phyloP scores from a whole-genome alignment of 37 sponge, comb jelly and placozoan species.

The Tethya wilhelma region DNA sequence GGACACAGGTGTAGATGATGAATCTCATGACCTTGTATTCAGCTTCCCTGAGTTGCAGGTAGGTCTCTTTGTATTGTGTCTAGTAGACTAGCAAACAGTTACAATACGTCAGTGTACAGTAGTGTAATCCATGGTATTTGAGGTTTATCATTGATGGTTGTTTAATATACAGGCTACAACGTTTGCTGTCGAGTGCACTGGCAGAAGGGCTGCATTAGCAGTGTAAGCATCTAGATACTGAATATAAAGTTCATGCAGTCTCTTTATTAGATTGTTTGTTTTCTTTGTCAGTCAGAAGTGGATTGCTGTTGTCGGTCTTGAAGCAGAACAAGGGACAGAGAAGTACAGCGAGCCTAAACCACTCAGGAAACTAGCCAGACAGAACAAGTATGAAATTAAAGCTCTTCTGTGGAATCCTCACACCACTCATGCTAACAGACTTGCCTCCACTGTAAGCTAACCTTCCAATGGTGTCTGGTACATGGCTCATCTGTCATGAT shows the following conservation, averaged over 20 bases:
- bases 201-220: conserved; percentile 63
- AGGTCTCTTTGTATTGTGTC: not conserved
- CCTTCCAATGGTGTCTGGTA: too few relatives aligned
- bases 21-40: conserved; percentile 7
- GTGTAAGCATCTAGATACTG: conserved; percentile 52
- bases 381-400: conserved; percentile 76
- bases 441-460: conserved; percentile 75
- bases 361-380: conserved; percentile 60
- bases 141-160: not conserved
- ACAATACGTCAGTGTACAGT: not conserved
- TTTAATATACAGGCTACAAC: conserved; percentile 51
- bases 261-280: not conserved
- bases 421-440: conserved; percentile 23
- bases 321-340: conserved; percentile 12
- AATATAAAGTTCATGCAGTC: not conserved
- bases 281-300: conserved; percentile 63
- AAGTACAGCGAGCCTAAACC: conserved; percentile 41
- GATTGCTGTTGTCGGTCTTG: conserved; percentile 72
- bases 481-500: too few relatives aligned
- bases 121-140: not conserved
- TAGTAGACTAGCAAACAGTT: not conserved
- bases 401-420: conserved; percentile 85
- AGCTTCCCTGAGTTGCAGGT: conserved; percentile 70
- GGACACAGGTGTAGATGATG: not conserved
- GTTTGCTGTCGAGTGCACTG: conserved; percentile 73